Conservation (phyloP, 2,797 vertebrate species). For the Myotis vivesi region DNA sequence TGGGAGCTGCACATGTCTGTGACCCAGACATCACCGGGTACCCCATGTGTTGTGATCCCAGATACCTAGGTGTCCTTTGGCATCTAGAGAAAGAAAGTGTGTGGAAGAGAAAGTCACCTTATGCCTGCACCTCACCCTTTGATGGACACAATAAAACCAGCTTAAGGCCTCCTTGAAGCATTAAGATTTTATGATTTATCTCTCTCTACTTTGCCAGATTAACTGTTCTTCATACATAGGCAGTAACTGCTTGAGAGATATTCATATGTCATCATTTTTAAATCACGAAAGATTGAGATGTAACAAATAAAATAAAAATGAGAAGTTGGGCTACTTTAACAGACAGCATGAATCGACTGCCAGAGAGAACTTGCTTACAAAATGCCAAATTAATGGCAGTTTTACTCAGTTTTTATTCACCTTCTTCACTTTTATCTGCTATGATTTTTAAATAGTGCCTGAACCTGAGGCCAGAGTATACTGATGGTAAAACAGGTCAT, state of each 20-base stretch:
- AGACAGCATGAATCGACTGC: constrained; percentile 38
- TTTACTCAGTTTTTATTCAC: constrained; percentile 65
- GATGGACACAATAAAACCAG: background rate
- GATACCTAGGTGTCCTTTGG: background rate
- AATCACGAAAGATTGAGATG: constrained; percentile 53
- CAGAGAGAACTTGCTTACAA: constrained; percentile 61
- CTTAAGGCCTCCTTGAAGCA: background rate
- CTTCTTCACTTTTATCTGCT: constrained; percentile 56
- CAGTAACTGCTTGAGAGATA: constrained; percentile 67
- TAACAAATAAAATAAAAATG: constrained; percentile 74
- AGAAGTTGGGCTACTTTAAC: constrained; percentile 67
- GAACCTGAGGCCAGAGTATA: constrained; percentile 35
- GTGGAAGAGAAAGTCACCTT: background rate
- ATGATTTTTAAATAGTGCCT: constrained; percentile 63
- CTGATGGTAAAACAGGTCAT: constrained; percentile 39
- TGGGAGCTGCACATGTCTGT: background rate
- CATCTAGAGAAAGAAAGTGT: background rate
- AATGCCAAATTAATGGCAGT: constrained; percentile 60
- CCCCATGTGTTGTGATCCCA: background rate
- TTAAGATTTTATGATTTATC: constrained; percentile 18
- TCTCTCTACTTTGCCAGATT: constrained; percentile 51
- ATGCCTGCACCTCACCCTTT: background rate
- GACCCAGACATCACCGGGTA: background rate
- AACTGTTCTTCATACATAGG: constrained; percentile 72
- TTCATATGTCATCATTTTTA: constrained; percentile 65